Percentiles rank a stretch among this genome's conserved stretches.
These are phyloP conservation scores for Cyclargus thomasi DNA, from an alignment of 1,140 invertebrate species.

Conservation along the genomic window DNA sequence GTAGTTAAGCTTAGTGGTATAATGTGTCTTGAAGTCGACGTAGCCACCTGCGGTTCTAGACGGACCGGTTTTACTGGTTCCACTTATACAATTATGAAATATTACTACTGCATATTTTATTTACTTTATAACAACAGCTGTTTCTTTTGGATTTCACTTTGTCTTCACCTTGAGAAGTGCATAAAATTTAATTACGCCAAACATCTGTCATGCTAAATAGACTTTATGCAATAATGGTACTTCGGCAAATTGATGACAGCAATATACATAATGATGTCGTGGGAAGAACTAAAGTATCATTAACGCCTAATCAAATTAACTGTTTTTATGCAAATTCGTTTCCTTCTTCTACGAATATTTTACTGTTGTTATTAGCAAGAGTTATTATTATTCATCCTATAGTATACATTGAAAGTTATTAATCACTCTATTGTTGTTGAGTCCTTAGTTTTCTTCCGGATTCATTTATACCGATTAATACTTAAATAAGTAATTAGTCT, in stretches of 20 bases:
- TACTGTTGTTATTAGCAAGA: not conserved
- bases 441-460: too few species aligned
- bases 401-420: not conserved
- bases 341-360: not conserved
- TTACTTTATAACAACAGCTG: conserved; percentile 21
- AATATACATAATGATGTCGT: not conserved
- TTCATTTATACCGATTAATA: too few species aligned
- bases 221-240: not conserved
- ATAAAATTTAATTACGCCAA: conserved; percentile 14
- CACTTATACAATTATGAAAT: conserved; percentile 51
- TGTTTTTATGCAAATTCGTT: not conserved
- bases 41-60: conserved; percentile 32
- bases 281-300: not conserved
- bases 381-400: not conserved
- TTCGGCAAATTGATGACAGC: not conserved
- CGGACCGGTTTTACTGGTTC: conserved; percentile 47
- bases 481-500: too few species aligned
- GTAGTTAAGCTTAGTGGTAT: conserved; percentile 11
- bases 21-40: not conserved
- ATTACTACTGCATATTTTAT: conserved; percentile 48
- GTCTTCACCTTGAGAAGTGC: conserved; percentile 10
- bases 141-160: not conserved
- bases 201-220: not conserved
- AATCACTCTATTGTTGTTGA: not conserved
- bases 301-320: not conserved